Evolutionary conservation across 2,113 vertebrate species (phyloP).

Genomic region (Tonatia bakeri): DNA sequence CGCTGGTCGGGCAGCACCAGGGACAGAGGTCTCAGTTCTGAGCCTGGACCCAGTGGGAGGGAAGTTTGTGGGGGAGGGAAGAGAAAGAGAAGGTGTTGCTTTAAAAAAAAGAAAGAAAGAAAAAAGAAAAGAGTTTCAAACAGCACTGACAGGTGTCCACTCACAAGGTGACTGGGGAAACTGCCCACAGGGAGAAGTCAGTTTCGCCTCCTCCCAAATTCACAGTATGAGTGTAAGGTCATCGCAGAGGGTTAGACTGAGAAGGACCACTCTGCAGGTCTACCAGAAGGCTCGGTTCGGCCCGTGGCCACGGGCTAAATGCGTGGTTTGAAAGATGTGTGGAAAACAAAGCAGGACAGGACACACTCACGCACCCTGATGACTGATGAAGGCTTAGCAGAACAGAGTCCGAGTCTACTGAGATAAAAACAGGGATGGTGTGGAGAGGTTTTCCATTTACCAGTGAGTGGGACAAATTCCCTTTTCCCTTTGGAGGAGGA

Average conservation of each 20-base stretch:
- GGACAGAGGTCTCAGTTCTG: slow-evolving; percentile 37
- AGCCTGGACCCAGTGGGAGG: slow-evolving; percentile 56
- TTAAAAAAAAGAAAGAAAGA: not conserved
- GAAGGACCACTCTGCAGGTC: slow-evolving; percentile 61
- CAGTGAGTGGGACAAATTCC: slow-evolving; percentile 50
- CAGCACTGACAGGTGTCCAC: slow-evolving; percentile 56
- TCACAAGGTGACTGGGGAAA: slow-evolving; percentile 60
- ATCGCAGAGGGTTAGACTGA: slow-evolving; percentile 67
- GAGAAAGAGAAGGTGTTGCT: not conserved
- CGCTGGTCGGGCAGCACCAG: slow-evolving; percentile 27
- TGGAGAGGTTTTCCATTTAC: slow-evolving; percentile 38
- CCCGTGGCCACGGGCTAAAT: slow-evolving; percentile 32
- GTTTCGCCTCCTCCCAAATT: slow-evolving; percentile 68
- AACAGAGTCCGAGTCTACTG: slow-evolving; percentile 42
- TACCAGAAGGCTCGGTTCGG: slow-evolving; percentile 61
- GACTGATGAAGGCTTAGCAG: slow-evolving; percentile 13
- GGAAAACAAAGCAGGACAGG: slow-evolving; percentile 17
- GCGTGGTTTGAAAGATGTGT: not conserved
- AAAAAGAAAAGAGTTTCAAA: slow-evolving; percentile 28
- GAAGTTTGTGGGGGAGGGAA: slow-evolving; percentile 11
- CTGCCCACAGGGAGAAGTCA: slow-evolving; percentile 42
- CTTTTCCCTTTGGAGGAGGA: slow-evolving; percentile 23
- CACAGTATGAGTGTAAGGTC: slow-evolving; percentile 81
- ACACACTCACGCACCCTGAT: slow-evolving; percentile 3
- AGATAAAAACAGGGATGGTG: slow-evolving; percentile 57